These are phyloP conservation scores for Saiga tatarica DNA, from an alignment of 2,113 vertebrate genomes.

Conservation along the genomic window DNA sequence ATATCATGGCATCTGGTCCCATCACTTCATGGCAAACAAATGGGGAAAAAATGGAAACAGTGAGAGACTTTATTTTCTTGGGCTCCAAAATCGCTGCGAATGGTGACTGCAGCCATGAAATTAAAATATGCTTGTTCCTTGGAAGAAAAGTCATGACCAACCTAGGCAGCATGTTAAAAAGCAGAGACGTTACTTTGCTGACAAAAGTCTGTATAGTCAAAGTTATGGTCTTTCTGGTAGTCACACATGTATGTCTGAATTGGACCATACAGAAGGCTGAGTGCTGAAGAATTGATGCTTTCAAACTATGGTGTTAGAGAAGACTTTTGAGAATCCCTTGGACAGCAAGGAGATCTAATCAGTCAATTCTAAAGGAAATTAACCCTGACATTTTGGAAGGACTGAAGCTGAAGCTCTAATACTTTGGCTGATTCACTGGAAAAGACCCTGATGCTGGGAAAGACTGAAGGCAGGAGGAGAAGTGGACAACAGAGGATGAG, in stretches of 20 bases:
- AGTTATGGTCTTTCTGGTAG: not conserved
- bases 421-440: not conserved
- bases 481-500: not conserved
- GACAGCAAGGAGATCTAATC: not conserved
- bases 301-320: not conserved
- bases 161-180: not conserved
- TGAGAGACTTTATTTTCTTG: not conserved
- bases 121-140: not conserved
- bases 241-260: rapidly evolving
- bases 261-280: not conserved
- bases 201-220: not conserved
- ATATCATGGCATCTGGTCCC: not conserved
- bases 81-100: not conserved
- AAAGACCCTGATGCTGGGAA: not conserved
- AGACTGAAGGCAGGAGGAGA: not conserved
- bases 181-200: not conserved
- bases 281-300: not conserved
- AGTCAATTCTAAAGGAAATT: not conserved
- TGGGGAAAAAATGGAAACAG: not conserved
- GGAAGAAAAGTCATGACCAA: not conserved
- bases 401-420: not conserved
- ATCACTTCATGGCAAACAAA: not conserved
- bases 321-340: not conserved
- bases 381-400: not conserved
- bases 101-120: not conserved